Conservation (phyloP, 2,797 vertebrate species). For the Vespertilio murinus region DNA sequence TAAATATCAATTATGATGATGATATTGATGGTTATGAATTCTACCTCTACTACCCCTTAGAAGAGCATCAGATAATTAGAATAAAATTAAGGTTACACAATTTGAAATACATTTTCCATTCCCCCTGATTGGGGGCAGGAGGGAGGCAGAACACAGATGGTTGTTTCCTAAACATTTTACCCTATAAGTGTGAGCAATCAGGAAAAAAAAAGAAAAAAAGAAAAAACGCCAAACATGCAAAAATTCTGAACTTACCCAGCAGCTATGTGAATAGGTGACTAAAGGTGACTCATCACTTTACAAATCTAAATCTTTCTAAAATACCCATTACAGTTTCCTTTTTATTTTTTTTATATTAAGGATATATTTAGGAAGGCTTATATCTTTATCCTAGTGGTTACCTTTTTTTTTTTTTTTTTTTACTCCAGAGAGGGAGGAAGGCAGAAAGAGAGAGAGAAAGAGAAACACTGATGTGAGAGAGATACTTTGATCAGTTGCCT, state of each 20-base stretch:
- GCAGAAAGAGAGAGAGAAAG: too few species aligned
- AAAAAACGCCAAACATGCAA: not conserved
- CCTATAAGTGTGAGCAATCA: not conserved
- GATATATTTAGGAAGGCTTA: too few species aligned
- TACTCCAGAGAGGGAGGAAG: too few species aligned
- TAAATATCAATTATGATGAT: not conserved
- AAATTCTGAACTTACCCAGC: constrained; percentile 7
- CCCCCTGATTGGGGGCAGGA: not conserved
- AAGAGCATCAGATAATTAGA: not conserved
- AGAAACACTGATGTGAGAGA: too few species aligned
- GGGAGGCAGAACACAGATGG: accelerated
- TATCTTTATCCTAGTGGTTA: too few species aligned
- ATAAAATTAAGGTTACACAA: not conserved
- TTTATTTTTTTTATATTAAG: too few species aligned
- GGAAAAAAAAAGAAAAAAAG: not conserved
- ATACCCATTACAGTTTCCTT: not conserved
- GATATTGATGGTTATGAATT: not conserved
- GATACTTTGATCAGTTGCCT: too few species aligned
- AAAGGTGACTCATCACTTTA: not conserved
- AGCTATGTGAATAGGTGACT: not conserved
- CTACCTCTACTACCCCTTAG: not conserved
- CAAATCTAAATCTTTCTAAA: constrained; percentile 19
- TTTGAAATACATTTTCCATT: not conserved
- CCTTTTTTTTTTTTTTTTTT: too few species aligned
- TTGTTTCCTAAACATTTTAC: constrained; percentile 10